Percentiles rank a stretch among this genome's conserved stretches.
phyloP scores from a whole-genome alignment of 2,888 invertebrate genomes.

The Antheraea yamamai region DNA sequence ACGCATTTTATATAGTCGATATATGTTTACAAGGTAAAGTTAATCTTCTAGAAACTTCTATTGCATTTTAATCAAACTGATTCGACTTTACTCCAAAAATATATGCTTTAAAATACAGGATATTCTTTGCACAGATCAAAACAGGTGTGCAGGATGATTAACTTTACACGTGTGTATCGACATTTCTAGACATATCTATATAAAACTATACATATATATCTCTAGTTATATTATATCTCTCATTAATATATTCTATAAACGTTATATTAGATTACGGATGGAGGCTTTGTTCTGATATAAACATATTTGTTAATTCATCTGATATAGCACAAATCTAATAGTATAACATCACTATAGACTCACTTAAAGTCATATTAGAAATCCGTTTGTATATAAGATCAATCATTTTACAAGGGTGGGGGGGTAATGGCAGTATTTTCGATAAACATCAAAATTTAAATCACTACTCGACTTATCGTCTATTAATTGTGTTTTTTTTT shows the following conservation, averaged over 20 bases:
- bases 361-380: not conserved
- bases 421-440: constrained; percentile 6
- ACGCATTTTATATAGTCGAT: not conserved
- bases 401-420: not conserved
- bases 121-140: not conserved
- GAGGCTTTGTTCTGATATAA: constrained; percentile 11
- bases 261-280: constrained; percentile 17
- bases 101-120: not conserved
- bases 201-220: constrained; percentile 34
- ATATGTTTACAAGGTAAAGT: not conserved
- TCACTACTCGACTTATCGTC: not conserved
- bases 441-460: not conserved
- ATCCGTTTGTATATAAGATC: not conserved
- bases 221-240: constrained; percentile 31
- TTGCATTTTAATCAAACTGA: not conserved
- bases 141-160: not conserved
- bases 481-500: not conserved
- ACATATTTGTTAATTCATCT: not conserved
- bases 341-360: too few species aligned
- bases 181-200: constrained; percentile 26
- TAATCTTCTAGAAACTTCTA: constrained; percentile 1
- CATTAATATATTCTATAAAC: constrained; percentile 19
- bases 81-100: not conserved
- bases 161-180: not conserved
- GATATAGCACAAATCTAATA: too few species aligned